phyloP scores from a whole-genome alignment of 2,888 invertebrate genomes.

The Caprella mutica region DNA sequence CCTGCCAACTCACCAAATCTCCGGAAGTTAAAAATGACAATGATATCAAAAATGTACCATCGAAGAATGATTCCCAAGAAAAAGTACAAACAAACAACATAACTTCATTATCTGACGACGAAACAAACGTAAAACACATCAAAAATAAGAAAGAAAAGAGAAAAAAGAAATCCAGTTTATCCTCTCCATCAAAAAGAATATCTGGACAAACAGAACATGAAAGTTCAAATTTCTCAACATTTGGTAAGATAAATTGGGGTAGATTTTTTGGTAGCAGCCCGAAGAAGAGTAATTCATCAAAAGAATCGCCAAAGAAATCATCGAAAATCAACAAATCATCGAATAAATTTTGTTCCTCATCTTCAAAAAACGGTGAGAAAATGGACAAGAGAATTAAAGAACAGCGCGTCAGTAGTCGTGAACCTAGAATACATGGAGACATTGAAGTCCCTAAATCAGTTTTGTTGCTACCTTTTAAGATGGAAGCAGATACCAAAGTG shows the following conservation, averaged over 20 bases:
- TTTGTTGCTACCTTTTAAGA: too few relatives aligned
- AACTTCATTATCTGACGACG: conserved; percentile 32
- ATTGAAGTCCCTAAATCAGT: not conserved
- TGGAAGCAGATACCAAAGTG: not conserved
- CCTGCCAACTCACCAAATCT: too few relatives aligned
- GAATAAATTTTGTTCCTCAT: conserved; percentile 13
- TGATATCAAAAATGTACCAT: too few relatives aligned
- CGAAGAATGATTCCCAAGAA: too few relatives aligned
- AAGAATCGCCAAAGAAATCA: conserved; percentile 25
- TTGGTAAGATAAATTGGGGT: conserved; percentile 29
- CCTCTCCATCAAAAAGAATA: conserved; percentile 20
- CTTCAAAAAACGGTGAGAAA: conserved; percentile 17
- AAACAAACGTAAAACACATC: conserved; percentile 31
- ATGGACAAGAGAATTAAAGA: conserved; percentile 8
- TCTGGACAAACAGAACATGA: conserved; percentile 19
- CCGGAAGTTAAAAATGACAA: not conserved
- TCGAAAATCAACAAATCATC: conserved; percentile 23
- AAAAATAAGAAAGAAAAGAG: conserved; percentile 33
- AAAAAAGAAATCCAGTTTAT: conserved; percentile 25
- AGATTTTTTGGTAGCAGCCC: conserved; percentile 32
- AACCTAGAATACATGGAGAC: not conserved
- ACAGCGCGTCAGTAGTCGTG: not conserved
- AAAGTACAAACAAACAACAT: conserved; percentile 20
- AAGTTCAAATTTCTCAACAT: conserved; percentile 17
- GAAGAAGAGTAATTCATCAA: conserved; percentile 25